phyloP scores from a whole-genome alignment of 2,888 invertebrate species.

The Calliopum simillimum region DNA sequence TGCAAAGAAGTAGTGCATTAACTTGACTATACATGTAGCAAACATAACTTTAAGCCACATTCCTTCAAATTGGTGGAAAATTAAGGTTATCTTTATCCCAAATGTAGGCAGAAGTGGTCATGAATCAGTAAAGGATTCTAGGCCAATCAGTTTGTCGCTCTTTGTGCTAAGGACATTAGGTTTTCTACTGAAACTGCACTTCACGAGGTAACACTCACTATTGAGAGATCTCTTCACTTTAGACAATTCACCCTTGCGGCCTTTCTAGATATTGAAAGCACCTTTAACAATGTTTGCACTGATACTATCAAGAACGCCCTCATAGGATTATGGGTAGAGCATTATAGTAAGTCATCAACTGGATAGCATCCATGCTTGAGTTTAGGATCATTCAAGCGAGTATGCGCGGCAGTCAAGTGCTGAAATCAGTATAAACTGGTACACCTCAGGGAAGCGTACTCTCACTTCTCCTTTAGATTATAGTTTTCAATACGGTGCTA shows the following conservation, averaged over 20 bases:
- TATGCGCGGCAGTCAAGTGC: background rate
- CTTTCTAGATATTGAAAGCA: too few species aligned
- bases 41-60: too few species aligned
- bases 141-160: background rate
- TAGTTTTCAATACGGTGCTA: too few species aligned
- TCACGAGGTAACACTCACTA: too few species aligned
- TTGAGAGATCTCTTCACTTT: too few species aligned
- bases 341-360: background rate
- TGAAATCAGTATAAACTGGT: too few species aligned
- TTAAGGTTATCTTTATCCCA: slow-evolving; percentile 11
- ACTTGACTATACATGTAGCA: too few species aligned
- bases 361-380: background rate
- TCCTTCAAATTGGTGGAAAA: background rate
- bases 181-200: background rate
- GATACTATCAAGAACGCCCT: background rate
- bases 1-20: too few species aligned
- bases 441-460: too few species aligned
- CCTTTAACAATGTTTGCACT: too few species aligned
- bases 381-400: background rate
- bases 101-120: slow-evolving; percentile 5
- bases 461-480: too few species aligned
- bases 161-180: slow-evolving; percentile 1
- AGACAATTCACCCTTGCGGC: too few species aligned
- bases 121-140: background rate
- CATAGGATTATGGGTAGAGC: background rate